Base-by-base conservation (phyloP, 2,113 vertebrate species). In the Corvus cornix region DNA sequence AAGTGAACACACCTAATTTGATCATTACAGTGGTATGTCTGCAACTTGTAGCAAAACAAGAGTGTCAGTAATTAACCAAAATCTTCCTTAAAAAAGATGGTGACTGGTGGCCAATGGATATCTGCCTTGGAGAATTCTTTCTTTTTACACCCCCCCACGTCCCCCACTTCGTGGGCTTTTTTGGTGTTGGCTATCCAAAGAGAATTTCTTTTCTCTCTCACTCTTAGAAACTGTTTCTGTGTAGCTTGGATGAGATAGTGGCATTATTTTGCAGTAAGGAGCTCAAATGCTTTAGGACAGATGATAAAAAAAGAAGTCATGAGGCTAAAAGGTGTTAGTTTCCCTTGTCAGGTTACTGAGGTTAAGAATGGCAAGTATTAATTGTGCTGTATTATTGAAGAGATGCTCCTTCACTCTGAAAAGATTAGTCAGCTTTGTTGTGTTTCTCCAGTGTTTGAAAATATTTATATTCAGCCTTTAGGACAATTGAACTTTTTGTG, bases 131-230 rank as follows among this genome's bases (percentile, higher is more conserved):
- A 51, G 16, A 27, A 33, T 27, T 78, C 7, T 37, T 75, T 51
- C 5, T 24, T 23, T 51, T 17, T 52, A 15, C 4, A 9, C 19
- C 5, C 4, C 5, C 2, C 15, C 1, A 6, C 5, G 1, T 6
- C 10, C 24, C 23, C 2, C 2, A 0, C 6, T 66, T 27, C 33
- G 13, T 60, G 12, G 18, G 4, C 7, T 37, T 49, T 51, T 84
- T 43, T 95, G n/a, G 23, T 28, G 24, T 70, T 87, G 26, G 4
- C 37, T 91, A 9, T 63, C 73, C 24, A 53, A 80, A 69, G 39
- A 75, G 5, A 63, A 74, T 22, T 58, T 51, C 0, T 75, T 31
- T 86, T 77, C 6, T 35, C 6, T 69, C 13, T 44, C 13, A 64
- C 9, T 22, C 43, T 33, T 37, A 68, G 46, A 74, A 87, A 39